phyloP scores from a whole-genome alignment of 2,113 vertebrate species.

The Notiomystis cincta region DNA sequence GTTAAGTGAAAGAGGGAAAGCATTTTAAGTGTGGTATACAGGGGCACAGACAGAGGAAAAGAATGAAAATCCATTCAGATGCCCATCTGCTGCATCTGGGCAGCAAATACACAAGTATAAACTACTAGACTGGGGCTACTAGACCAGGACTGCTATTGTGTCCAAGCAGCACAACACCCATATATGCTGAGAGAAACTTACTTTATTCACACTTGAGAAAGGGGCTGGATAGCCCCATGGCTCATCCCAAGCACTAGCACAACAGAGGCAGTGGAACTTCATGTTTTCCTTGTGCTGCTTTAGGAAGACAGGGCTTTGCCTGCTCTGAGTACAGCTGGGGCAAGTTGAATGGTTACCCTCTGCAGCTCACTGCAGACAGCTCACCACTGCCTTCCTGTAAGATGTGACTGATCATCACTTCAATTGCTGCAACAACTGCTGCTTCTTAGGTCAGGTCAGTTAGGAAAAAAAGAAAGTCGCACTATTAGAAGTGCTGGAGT shows the following conservation, averaged over 20 bases:
- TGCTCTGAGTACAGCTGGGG: neutral
- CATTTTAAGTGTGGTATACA: neutral
- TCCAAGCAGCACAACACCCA: neutral
- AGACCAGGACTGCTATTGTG: neutral
- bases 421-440: neutral
- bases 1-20: neutral
- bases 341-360: neutral
- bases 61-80: neutral
- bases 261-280: neutral
- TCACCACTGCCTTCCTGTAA: neutral
- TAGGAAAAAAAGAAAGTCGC: neutral
- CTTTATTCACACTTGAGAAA: neutral
- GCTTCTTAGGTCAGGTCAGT: neutral
- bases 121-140: neutral
- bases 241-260: rapidly evolving
- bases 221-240: neutral
- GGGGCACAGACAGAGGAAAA: neutral
- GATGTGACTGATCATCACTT: neutral
- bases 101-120: neutral
- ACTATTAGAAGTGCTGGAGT: neutral
- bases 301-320: neutral
- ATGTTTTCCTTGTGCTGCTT: neutral
- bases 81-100: neutral
- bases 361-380: neutral
- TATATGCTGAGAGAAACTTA: neutral